Percentiles rank a stretch among this genome's conserved stretches.
These are phyloP conservation scores for Ptiloglossa arizonensis DNA, from an alignment of 1,140 invertebrate species.

Conservation along the genomic window DNA sequence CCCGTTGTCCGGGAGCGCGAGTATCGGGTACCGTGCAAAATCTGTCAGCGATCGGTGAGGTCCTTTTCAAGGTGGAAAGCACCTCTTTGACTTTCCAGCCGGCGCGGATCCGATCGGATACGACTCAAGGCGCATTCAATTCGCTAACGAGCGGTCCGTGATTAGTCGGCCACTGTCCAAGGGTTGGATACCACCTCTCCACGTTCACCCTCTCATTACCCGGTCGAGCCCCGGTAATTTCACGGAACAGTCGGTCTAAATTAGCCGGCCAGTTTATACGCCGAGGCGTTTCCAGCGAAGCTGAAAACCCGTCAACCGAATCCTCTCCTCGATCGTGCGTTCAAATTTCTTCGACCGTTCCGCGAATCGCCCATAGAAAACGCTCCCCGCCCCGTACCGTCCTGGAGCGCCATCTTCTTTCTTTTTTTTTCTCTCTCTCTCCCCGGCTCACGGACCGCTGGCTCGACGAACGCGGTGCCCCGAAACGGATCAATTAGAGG, in stretches of 20 bases:
- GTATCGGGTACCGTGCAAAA: slow-evolving; percentile 42
- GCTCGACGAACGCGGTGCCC: neutral
- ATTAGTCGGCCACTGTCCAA: slow-evolving; percentile 74
- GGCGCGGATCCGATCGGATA: slow-evolving; percentile 51
- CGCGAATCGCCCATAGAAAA: slow-evolving; percentile 40
- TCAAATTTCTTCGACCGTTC: slow-evolving; percentile 57
- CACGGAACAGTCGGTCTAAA: slow-evolving; percentile 77
- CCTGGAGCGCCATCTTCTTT: neutral
- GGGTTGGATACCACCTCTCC: slow-evolving; percentile 71
- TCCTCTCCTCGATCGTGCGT: slow-evolving; percentile 26
- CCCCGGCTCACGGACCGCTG: neutral
- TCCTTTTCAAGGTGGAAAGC: slow-evolving; percentile 50
- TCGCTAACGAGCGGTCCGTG: slow-evolving; percentile 77
- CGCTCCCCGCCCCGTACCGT: neutral
- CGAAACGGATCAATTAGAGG: slow-evolving; percentile 29
- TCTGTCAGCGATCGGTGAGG: slow-evolving; percentile 31
- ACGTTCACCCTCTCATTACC: slow-evolving; percentile 78
- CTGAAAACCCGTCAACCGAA: slow-evolving; percentile 61
- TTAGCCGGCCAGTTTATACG: slow-evolving; percentile 70
- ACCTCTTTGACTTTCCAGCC: slow-evolving; percentile 63
- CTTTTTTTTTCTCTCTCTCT: neutral
- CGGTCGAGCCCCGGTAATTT: slow-evolving; percentile 73
- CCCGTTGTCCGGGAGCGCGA: neutral
- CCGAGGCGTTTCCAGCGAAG: slow-evolving; percentile 55
- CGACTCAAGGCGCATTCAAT: slow-evolving; percentile 72